Conservation (phyloP, 2,888 invertebrate genomes). For the Perithous albicinctus region DNA sequence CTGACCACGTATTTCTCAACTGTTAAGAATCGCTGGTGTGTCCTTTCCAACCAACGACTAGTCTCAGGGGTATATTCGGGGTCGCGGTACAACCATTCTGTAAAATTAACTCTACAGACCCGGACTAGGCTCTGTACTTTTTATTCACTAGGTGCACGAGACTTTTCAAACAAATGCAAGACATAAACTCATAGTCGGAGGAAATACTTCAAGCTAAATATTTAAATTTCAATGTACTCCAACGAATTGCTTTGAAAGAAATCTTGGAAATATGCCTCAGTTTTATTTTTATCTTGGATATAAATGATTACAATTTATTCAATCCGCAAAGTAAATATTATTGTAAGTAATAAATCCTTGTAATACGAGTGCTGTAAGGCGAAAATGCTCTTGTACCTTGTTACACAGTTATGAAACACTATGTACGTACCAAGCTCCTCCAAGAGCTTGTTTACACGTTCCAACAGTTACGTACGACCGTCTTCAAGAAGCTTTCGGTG, state of each 20-base stretch:
- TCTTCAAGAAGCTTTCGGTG: slow-evolving; percentile 43
- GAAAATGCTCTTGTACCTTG: slow-evolving; percentile 52
- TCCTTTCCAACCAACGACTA: slow-evolving; percentile 23
- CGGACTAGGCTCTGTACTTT: slow-evolving; percentile 29
- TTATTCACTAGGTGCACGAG: slow-evolving; percentile 25
- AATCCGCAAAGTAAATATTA: too few species aligned
- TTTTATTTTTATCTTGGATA: too few species aligned
- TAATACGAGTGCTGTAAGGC: neutral
- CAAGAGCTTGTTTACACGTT: slow-evolving; percentile 58
- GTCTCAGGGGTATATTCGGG: slow-evolving; percentile 50
- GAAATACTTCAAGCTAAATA: slow-evolving; percentile 16
- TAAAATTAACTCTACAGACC: slow-evolving; percentile 59
- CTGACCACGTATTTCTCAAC: slow-evolving; percentile 24
- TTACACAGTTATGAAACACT: slow-evolving; percentile 17
- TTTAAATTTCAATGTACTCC: too few species aligned
- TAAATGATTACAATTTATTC: too few species aligned
- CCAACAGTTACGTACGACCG: slow-evolving; percentile 25
- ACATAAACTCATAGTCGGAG: slow-evolving; percentile 11
- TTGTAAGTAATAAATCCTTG: neutral
- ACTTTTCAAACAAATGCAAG: slow-evolving; percentile 28
- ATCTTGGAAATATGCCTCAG: too few species aligned
- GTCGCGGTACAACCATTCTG: slow-evolving; percentile 54
- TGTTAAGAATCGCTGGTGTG: slow-evolving; percentile 46
- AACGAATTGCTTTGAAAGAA: too few species aligned
- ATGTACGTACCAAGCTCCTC: slow-evolving; percentile 20